phyloP scores from a whole-genome alignment of 2,888 invertebrate genomes.

The Lathronympha strigana region DNA sequence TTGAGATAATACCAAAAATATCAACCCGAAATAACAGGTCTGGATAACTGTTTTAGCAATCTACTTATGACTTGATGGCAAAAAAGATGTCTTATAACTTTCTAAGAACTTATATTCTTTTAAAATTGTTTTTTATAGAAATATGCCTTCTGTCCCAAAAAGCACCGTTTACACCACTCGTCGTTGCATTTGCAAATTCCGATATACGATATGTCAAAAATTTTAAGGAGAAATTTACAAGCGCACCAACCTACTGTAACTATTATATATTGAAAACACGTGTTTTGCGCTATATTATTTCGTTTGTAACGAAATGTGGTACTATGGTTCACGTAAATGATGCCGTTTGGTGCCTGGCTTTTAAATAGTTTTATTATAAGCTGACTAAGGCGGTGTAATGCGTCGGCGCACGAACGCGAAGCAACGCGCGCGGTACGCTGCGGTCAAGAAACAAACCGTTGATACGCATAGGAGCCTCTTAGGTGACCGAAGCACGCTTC shows the following conservation, averaged over 20 bases:
- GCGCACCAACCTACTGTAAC: background rate
- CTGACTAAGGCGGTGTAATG: too few relatives aligned
- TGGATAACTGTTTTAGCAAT: too few relatives aligned
- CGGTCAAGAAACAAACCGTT: too few relatives aligned
- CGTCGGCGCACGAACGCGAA: too few relatives aligned
- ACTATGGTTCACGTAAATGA: conserved; percentile 51
- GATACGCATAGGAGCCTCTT: too few relatives aligned
- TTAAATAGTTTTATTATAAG: conserved; percentile 60
- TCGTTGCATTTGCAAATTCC: too few relatives aligned
- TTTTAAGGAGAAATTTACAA: too few relatives aligned
- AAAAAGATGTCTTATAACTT: too few relatives aligned
- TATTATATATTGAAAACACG: conserved; percentile 22
- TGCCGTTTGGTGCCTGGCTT: conserved; percentile 72
- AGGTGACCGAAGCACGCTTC: too few relatives aligned
- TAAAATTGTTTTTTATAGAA: background rate
- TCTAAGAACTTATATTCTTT: background rate
- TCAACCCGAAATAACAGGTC: background rate
- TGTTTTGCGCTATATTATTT: conserved; percentile 20
- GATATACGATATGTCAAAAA: too few relatives aligned
- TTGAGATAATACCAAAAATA: background rate
- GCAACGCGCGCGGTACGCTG: too few relatives aligned
- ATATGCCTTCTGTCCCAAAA: background rate
- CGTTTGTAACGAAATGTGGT: conserved; percentile 24
- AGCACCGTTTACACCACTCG: background rate
- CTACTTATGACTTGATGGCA: too few relatives aligned